Conservation (phyloP, 1,140 invertebrate genomes). For the Daktulosphaira vitifoliae region DNA sequence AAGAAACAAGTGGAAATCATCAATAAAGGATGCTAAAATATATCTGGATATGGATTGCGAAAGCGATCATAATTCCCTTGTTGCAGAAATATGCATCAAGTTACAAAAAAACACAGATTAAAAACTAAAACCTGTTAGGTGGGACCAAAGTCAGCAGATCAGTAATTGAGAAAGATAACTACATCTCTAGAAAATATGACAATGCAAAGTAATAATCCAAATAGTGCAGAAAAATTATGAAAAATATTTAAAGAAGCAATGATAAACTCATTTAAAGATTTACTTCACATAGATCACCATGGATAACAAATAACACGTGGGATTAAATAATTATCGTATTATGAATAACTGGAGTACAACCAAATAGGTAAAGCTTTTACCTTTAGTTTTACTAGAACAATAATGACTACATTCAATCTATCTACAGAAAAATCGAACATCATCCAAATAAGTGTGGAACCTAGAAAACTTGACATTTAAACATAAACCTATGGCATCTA, state of each 20-base stretch:
- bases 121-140: too few relatives aligned
- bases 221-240: too few relatives aligned
- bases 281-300: too few relatives aligned
- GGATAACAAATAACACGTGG: too few relatives aligned
- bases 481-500: background rate
- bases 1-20: constrained; percentile 17
- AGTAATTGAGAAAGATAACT: background rate
- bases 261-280: too few relatives aligned
- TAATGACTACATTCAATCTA: background rate
- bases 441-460: background rate
- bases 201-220: background rate
- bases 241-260: too few relatives aligned
- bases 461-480: too few relatives aligned
- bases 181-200: background rate
- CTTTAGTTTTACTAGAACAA: background rate
- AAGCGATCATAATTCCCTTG: constrained; percentile 26
- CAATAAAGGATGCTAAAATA: constrained; percentile 28
- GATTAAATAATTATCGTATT: too few relatives aligned
- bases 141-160: background rate
- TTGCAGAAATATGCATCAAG: background rate
- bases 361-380: too few relatives aligned
- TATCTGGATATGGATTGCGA: constrained; percentile 32
- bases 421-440: background rate
- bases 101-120: background rate
- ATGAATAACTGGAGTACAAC: too few relatives aligned